Percentiles rank a stretch among this genome's conserved stretches.
phyloP scores from a whole-genome alignment of 2,113 vertebrate genomes.

The Corydoras maculifer region DNA sequence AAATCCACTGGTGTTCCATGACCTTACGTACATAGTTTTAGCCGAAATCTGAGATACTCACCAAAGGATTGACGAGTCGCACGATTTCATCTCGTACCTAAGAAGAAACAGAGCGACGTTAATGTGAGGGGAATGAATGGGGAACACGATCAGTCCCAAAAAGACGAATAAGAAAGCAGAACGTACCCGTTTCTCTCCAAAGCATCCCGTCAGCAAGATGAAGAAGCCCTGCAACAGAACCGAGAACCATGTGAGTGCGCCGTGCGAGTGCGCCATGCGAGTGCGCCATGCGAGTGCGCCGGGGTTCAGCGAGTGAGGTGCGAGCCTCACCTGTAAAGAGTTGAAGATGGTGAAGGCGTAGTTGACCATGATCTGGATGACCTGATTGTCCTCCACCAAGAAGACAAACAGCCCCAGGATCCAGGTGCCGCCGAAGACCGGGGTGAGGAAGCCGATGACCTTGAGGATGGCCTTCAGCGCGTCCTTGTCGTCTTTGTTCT shows the following conservation, averaged over 20 bases:
- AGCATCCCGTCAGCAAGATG: constrained; percentile 61
- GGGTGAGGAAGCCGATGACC: constrained; percentile 64
- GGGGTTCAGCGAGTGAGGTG: background rate
- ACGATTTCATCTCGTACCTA: constrained; percentile 60
- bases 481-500: constrained; percentile 58
- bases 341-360: constrained; percentile 68
- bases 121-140: background rate
- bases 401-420: constrained; percentile 54
- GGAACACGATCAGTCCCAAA: too few species aligned
- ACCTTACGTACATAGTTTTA: background rate
- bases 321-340: constrained; percentile 65
- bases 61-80: constrained; percentile 45
- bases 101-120: background rate
- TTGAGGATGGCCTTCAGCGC: constrained; percentile 66
- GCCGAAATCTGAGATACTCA: constrained; percentile 23
- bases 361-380: background rate
- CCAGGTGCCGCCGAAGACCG: constrained; percentile 71
- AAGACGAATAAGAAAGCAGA: background rate
- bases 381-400: accelerated
- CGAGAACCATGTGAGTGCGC: background rate
- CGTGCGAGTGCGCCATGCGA: too few species aligned
- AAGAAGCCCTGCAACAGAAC: constrained; percentile 60
- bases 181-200: constrained; percentile 66
- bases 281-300: too few species aligned
- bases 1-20: background rate